phyloP scores from a whole-genome alignment of 2,113 vertebrate genomes.

The Gymnobelideus leadbeateri region DNA sequence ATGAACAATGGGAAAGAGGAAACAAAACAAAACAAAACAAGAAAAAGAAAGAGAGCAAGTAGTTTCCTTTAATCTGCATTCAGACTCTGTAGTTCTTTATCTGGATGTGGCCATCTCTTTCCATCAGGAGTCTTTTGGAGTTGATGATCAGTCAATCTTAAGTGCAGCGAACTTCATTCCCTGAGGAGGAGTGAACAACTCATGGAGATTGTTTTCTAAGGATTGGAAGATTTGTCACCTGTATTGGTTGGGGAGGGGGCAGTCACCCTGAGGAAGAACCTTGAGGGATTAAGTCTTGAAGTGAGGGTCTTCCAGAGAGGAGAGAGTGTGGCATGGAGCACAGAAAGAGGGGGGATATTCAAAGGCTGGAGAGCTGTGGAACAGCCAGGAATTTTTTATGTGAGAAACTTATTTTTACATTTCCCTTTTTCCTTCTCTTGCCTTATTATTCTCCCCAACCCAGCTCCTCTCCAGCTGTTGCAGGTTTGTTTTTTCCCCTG shows the following conservation, averaged over 20 bases:
- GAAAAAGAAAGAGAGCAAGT: too few species aligned
- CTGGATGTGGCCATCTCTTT: too few species aligned
- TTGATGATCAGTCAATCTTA: neutral
- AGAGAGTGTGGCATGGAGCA: neutral
- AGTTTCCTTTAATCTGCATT: too few species aligned
- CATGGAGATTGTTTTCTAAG: neutral
- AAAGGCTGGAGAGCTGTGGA: neutral
- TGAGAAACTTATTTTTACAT: neutral
- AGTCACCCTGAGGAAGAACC: neutral
- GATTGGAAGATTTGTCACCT: neutral
- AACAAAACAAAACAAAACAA: too few species aligned
- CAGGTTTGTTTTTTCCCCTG: slow-evolving; percentile 8
- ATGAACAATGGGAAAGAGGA: too few species aligned
- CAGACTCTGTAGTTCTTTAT: too few species aligned
- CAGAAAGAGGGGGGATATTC: neutral
- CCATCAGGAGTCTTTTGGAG: too few species aligned
- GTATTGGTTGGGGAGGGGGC: neutral
- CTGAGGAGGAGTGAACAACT: neutral
- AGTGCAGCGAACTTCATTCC: neutral
- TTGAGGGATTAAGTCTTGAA: neutral
- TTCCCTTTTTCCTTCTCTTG: neutral
- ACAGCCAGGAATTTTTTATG: neutral
- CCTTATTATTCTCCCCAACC: neutral
- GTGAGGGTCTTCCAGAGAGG: neutral
- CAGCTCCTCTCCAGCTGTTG: neutral